Percentiles rank a stretch among this genome's conserved stretches.
Evolutionary conservation across 2,113 vertebrate genomes (phyloP).

Genomic region (Odontesthes bonariensis): DNA sequence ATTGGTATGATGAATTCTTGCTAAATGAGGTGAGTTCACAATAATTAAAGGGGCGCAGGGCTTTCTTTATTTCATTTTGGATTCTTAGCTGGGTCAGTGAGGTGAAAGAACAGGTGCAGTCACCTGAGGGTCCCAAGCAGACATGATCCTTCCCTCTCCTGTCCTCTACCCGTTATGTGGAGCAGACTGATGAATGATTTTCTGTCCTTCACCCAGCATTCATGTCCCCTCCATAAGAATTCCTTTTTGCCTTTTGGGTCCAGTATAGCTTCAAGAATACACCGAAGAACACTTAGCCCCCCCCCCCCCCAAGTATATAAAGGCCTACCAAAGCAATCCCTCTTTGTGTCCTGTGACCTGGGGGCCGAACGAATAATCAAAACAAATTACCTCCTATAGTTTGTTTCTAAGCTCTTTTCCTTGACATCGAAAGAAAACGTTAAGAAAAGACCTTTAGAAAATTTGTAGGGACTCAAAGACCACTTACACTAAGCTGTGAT

Average conservation of each 20-base stretch:
- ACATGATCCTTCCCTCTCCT: not conserved
- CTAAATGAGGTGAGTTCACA: constrained; percentile 24
- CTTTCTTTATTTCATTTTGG: constrained; percentile 25
- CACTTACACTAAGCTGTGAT: too few relatives aligned
- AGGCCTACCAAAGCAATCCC: too few relatives aligned
- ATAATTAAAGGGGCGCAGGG: constrained; percentile 29
- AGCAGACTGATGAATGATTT: constrained; percentile 45
- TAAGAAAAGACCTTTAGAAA: too few relatives aligned
- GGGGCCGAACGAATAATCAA: too few relatives aligned
- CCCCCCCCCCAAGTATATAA: too few relatives aligned
- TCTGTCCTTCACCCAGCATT: constrained; percentile 28
- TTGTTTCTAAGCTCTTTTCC: too few relatives aligned
- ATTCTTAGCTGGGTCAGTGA: constrained; percentile 11
- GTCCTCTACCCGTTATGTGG: constrained; percentile 21
- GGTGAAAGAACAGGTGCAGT: constrained; percentile 45
- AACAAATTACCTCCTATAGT: too few relatives aligned
- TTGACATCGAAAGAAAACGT: too few relatives aligned
- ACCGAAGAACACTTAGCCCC: too few relatives aligned
- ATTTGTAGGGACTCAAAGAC: too few relatives aligned
- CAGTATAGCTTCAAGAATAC: constrained; percentile 4
- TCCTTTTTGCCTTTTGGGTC: constrained; percentile 18
- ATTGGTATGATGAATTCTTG: constrained; percentile 9
- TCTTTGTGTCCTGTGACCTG: too few relatives aligned
- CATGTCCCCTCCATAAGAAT: constrained; percentile 3
- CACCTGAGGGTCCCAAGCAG: constrained; percentile 13